phyloP scores from a whole-genome alignment of 2,797 vertebrate species.

The Morus bassanus region DNA sequence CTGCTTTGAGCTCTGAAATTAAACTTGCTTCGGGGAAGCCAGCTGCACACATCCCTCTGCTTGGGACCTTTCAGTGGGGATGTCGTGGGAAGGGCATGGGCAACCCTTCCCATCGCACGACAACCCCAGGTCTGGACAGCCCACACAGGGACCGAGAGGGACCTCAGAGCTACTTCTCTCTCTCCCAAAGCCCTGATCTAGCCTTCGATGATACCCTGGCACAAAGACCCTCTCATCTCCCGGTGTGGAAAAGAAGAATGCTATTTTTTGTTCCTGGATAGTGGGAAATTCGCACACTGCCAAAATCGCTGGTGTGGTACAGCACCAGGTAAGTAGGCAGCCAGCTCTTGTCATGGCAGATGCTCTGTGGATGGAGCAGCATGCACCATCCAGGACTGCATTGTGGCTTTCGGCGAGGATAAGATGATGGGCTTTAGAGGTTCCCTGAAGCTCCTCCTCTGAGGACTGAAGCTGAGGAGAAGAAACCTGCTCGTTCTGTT shows the following conservation, averaged over 20 bases:
- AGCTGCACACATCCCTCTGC: not conserved
- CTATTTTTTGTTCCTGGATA: not conserved
- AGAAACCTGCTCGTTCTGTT: not conserved
- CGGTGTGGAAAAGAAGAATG: fast-evolving
- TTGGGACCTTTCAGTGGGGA: not conserved
- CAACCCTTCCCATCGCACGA: not conserved
- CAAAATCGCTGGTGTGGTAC: not conserved
- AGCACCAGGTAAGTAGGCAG: not conserved
- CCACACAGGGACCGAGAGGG: not conserved
- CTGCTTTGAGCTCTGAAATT: not conserved
- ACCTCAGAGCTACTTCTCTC: not conserved
- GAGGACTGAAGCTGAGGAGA: not conserved
- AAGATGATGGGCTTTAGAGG: fast-evolving
- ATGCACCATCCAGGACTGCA: not conserved
- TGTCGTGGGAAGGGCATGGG: no score
- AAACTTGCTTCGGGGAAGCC: not conserved
- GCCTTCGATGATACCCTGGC: fast-evolving
- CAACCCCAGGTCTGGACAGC: not conserved
- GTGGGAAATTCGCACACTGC: not conserved
- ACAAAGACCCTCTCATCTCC: not conserved
- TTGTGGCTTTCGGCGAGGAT: not conserved
- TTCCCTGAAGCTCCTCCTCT: not conserved
- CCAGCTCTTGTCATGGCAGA: not conserved
- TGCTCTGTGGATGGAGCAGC: not conserved
- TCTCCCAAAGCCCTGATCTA: not conserved